Base-by-base conservation (phyloP, 2,113 vertebrate genomes). In the Nycticebus coucang region DNA sequence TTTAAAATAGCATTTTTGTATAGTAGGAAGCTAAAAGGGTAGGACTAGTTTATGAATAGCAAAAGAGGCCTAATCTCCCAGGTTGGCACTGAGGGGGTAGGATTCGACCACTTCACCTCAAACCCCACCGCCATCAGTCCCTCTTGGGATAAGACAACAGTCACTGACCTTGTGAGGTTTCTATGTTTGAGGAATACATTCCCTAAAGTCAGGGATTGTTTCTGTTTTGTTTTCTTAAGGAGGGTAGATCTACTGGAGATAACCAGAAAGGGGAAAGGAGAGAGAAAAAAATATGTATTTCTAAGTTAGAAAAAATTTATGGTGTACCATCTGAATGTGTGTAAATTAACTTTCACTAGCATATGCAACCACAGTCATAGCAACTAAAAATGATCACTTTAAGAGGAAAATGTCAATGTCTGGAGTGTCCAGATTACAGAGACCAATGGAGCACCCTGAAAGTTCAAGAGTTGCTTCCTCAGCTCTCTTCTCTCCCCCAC, bases 401-500 rank as follows among this genome's bases (percentile, higher is more conserved):
- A 79, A 62, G 72, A 85, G 69, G 74, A 74, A 93, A 96, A 79
- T 57, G 53, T n/a, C 82, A 85, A 0, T 75, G 72, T 86, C 78
- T 59, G 30, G 37, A 57, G 14, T 3, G 26, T 15, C 5, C 45
- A 72, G 37, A 30, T 72, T n/a, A 26, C 83, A 81, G 57, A 78
- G 14, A 26, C 72, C 55, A 90, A 10, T 22, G 37, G 28, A 87
- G 66, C 68, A 59, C 30, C 66, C 55, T 5, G 33, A 30, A 17
- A 60, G 33, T 45, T 69, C 74, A 60, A 53, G 37, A 69, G 60
- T 9, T 88, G 21, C 15, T 91, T 5, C 53, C 33, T 79, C 24
- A 1, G 22, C 33, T 69, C 15, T 66, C 37, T 37, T 15, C 26
- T 37, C 64, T 92, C 22, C 57, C 35, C 9, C 1, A 4, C 57